phyloP scores from a whole-genome alignment of 2,888 invertebrate genomes.

The Idaea aversata region DNA sequence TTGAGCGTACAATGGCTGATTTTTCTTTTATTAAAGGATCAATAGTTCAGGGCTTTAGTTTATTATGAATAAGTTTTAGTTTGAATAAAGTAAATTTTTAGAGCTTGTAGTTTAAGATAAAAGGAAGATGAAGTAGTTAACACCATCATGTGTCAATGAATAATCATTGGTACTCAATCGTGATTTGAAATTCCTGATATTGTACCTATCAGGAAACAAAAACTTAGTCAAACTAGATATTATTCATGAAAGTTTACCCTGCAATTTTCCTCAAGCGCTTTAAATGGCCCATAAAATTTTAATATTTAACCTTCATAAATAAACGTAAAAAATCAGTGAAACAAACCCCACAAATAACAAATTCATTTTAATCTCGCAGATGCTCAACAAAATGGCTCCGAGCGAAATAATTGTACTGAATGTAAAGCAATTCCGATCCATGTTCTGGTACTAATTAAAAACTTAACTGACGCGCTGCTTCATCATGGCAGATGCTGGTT shows the following conservation, averaged over 20 bases:
- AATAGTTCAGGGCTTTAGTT: neutral
- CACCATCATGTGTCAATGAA: too few species aligned
- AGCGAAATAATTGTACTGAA: constrained; percentile 1
- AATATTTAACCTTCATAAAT: neutral
- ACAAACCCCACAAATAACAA: neutral
- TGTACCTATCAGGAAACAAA: neutral
- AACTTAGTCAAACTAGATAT: neutral
- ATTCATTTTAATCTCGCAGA: neutral
- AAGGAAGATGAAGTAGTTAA: neutral
- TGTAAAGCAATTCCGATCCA: constrained; percentile 11
- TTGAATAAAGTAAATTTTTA: neutral
- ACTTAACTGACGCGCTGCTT: constrained; percentile 26
- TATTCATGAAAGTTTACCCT: neutral
- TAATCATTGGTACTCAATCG: neutral
- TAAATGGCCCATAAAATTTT: neutral
- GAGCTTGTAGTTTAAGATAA: neutral
- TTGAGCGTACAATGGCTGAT: neutral
- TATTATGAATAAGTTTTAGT: neutral
- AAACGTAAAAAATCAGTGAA: neutral
- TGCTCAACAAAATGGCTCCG: neutral
- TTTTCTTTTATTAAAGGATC: neutral
- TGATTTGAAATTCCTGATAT: neutral
- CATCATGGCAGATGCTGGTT: constrained; percentile 27
- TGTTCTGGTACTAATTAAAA: constrained; percentile 32
- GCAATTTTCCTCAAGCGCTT: neutral